Percentiles rank a stretch among this genome's conserved stretches.
These are phyloP conservation scores for Peucedramus taeniatus DNA, from an alignment of 2,113 vertebrate species.

Conservation along the genomic window DNA sequence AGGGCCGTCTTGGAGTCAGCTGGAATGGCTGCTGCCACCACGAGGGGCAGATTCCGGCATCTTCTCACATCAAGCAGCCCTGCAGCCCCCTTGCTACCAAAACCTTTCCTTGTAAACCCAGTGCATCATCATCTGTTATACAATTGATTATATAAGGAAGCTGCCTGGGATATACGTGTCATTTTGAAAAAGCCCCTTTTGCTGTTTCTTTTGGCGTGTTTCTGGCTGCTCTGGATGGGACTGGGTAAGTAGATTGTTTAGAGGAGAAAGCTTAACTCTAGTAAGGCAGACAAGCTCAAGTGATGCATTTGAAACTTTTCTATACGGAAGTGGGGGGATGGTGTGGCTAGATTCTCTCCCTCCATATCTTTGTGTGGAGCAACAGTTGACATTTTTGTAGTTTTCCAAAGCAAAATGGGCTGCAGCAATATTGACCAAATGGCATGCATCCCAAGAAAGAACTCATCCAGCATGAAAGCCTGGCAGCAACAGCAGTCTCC, in stretches of 20 bases:
- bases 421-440: not conserved
- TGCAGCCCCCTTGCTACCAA: not conserved
- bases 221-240: not conserved
- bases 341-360: not conserved
- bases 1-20: fast-evolving
- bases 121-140: not conserved
- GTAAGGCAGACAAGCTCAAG: not conserved
- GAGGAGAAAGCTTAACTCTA: not conserved
- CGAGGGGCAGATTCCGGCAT: not conserved
- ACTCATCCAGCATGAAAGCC: not conserved
- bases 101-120: not conserved
- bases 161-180: fast-evolving
- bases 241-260: not conserved
- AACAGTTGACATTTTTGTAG: not conserved
- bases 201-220: not conserved
- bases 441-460: not conserved
- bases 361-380: not conserved
- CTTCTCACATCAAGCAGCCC: not conserved
- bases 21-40: not conserved
- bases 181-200: not conserved
- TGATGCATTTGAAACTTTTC: not conserved
- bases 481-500: not conserved
- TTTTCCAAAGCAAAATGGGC: not conserved
- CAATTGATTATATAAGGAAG: not conserved
- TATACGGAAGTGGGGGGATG: not conserved